Conservation (phyloP, 2,797 vertebrate genomes). For the Setipinna tenuifilis region DNA sequence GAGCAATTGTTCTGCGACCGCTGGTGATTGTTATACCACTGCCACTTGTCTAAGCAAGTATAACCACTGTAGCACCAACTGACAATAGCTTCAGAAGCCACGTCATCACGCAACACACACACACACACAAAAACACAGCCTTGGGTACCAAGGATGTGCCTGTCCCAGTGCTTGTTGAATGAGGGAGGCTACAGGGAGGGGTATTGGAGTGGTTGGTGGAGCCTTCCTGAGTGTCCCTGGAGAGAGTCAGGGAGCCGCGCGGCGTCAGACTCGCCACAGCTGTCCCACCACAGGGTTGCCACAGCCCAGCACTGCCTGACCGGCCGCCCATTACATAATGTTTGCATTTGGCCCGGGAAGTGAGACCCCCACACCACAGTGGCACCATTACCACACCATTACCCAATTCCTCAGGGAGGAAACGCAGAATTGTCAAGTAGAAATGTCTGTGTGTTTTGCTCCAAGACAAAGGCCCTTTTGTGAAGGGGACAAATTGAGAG, state of each 20-base stretch:
- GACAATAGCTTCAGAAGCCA: not conserved
- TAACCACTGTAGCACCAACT: not conserved
- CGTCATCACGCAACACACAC: not conserved
- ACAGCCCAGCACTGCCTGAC: conserved; percentile 25
- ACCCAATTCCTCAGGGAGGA: conserved; percentile 36
- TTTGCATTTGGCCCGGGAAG: conserved; percentile 43
- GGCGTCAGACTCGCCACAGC: conserved; percentile 10
- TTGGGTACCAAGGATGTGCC: not conserved
- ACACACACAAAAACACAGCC: not conserved
- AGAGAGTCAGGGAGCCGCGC: not conserved
- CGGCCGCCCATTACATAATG: conserved; percentile 42
- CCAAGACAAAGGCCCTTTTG: conserved; percentile 5
- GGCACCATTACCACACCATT: conserved; percentile 13
- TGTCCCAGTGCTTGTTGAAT: not conserved
- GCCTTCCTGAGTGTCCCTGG: not conserved
- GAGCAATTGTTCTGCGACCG: not conserved
- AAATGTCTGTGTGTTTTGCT: conserved; percentile 12
- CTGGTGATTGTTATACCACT: not conserved
- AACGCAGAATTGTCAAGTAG: conserved; percentile 25
- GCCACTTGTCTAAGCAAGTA: not conserved
- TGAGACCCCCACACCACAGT: conserved; percentile 26
- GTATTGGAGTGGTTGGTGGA: not conserved
- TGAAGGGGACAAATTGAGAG: conserved; percentile 41
- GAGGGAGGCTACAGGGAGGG: not conserved
- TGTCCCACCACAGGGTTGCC: conserved; percentile 25